Base-by-base conservation (phyloP, 2,113 vertebrate genomes). In the Corydoras maculifer region DNA sequence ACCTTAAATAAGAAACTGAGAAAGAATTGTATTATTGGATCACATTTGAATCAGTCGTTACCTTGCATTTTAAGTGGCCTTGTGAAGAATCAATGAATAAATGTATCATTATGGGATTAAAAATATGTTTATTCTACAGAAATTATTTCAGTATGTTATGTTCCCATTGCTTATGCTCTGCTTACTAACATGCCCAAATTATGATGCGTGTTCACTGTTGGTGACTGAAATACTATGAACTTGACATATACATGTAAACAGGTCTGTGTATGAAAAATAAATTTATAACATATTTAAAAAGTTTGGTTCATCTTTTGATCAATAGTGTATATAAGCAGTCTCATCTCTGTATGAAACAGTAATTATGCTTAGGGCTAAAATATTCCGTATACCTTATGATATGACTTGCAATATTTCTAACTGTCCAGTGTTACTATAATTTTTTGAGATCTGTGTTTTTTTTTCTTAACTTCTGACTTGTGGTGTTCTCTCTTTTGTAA, bases 241-340 rank as follows among this genome's bases (percentile, higher is more conserved):
- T 83, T 84, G 77, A 83, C 25, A 51, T 77, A 80, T 84, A 79
- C 81, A 79, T 88, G 83, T 88, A 48, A 76, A 58, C 53, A 82
- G 81, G 82, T 86, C 84, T 86, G 86, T 86, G 84, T 86, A 86
- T 84, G 84, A 81, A 82, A 88, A 86, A 88, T 83, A 89, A 87
- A 87, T 89, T 88, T 89, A 85, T 89, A 88, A 81, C 79, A 80
- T 80, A 84, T 70, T 67, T 55, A 54, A 49, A 7, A 29, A 65
- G 43, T 35, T 57, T 53, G 15, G 53, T 30, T 74, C 35, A 9
- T 29, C 0, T 11, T 74, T 68, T 6, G 54, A 54, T 31, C 3
- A 29, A 2, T 43, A 43, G 35, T 8, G 5, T 13, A 49, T 48
- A 49, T 49, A 14, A 53, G 5, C 51, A 12, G 9, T 53, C 3